Conservation (phyloP, 2,797 vertebrate species). For the Melanotaenia boesemani region DNA sequence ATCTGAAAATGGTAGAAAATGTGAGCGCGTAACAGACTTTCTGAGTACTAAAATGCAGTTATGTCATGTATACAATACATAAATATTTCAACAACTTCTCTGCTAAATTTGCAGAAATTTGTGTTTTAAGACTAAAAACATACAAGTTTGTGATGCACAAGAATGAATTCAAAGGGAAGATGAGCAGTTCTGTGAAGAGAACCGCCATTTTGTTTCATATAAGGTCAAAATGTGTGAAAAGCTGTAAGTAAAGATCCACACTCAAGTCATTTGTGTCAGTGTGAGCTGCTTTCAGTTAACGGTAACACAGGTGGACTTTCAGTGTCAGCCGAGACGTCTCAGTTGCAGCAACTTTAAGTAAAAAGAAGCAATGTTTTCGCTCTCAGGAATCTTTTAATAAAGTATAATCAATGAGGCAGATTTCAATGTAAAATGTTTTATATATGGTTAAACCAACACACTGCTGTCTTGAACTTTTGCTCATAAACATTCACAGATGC, state of each 20-base stretch:
- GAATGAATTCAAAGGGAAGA: not conserved
- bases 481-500: conserved; percentile 8
- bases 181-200: not conserved
- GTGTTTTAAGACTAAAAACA: not conserved
- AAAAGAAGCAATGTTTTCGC: conserved; percentile 32
- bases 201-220: not conserved
- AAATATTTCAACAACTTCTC: not conserved
- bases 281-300: not conserved
- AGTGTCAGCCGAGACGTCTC: not conserved
- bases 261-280: not conserved
- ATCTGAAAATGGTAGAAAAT: not conserved
- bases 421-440: conserved; percentile 23
- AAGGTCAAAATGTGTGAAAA: conserved; percentile 23
- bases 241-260: conserved; percentile 17
- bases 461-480: conserved; percentile 7
- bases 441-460: conserved; percentile 3
- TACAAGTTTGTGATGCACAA: not conserved
- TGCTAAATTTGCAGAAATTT: not conserved
- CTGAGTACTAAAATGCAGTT: not conserved
- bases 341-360: not conserved
- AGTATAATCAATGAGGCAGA: not conserved
- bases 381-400: conserved; percentile 48
- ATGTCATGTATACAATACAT: not conserved
- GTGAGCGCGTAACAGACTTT: not conserved
- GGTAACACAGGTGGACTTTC: too few species aligned